Evolutionary conservation across 2,888 invertebrate genomes (phyloP), one percentile per base, ranked within the genome.

Genomic region (Andrena marginata): DNA sequence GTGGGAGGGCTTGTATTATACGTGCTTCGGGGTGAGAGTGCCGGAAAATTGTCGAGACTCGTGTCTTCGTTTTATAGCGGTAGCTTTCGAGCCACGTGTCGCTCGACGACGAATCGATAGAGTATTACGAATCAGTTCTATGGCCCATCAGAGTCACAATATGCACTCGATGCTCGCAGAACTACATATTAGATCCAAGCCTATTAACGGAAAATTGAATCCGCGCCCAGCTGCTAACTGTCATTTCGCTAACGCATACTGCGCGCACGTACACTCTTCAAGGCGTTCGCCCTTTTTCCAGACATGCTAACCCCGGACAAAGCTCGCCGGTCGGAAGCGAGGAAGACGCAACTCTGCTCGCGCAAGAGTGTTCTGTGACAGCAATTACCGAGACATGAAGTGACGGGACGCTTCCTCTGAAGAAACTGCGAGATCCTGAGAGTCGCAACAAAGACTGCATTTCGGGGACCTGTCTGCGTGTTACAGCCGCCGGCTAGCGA

Each of bases 311-410:
- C 63, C 49, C 33, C 67, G 59, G 56, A 71, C 73, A 77, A 79
- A 73, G 65, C 64, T 71, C 48, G 75, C 49, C 42, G 85, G 77
- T 54, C 64, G 84, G 64, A 68, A 69, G 74, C 63, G 35, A 54
- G 64, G 81, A 74, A 72, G 84, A 84, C 71, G 84, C 80, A 79
- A 79, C 65, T 78, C 56, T 20, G 67, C 60, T 69, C 72, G 77
- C n/a, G 80, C 51, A 63, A 80, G 59, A 82, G 80, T 82, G 87
- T 75, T 77, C 87, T 86, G 86, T 86, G 86, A 85, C 86, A 82
- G 77, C 72, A 82, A 78, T 86, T 80, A 80, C 81, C 64, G 83
- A 83, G 85, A 81, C 76, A 74, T 67, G 83, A 83, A 77, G 77
- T 86, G 81, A 85, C 70, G 56, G 63, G 75, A 80, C 88, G 77